Base-by-base conservation (phyloP, 2,888 invertebrate genomes). In the Chrysina gloriosa region DNA sequence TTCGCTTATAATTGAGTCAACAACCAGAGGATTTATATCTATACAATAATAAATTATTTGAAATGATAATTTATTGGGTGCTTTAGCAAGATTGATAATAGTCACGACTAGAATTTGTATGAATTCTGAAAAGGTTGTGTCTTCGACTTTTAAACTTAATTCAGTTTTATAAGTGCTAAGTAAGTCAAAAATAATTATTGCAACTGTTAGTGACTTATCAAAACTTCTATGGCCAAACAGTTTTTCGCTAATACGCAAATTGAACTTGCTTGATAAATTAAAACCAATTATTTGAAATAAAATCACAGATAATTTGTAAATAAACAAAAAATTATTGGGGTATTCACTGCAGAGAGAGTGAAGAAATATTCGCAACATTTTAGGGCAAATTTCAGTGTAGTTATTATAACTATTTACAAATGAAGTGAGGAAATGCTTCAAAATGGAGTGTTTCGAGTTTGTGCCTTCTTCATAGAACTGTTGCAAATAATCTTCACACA, bases 1-100 rank as follows among this genome's bases (percentile, higher is more conserved):
- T 48, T 76, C 72, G 58, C 74, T 75, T 5, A 78, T 73, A 36
- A 76, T 67, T 19, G 76, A 71, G 68, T 81, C 81, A 48, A 81
- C 73, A 19, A 79, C 72, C 36, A 82, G 68, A n/a, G 83, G 83
- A 75, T 81, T 76, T 25, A 82, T 76, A 29, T 72, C 67, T 25
- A 80, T 77, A 25, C 75, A 71, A 64, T 71, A 74, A 23, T 71
- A 66, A 39, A 83, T 73, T 39, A 82, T 78, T 69, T 77, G 69
- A 64, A 77, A 79, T 47, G 72, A 73, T 56, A 64, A 70, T 42
- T 36, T 31, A 63, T 76, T 77, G n/a, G 78, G 76, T 5, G 54
- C 14, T 58, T 71, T 67, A 5, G 74, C 71, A 39, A 75, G 63
- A 63, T 70, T 56, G 5, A 81, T 74, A 19, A 80, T 56, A 19